Base-by-base conservation (phyloP, 1,140 invertebrate species). In the Sycobia sp. region DNA sequence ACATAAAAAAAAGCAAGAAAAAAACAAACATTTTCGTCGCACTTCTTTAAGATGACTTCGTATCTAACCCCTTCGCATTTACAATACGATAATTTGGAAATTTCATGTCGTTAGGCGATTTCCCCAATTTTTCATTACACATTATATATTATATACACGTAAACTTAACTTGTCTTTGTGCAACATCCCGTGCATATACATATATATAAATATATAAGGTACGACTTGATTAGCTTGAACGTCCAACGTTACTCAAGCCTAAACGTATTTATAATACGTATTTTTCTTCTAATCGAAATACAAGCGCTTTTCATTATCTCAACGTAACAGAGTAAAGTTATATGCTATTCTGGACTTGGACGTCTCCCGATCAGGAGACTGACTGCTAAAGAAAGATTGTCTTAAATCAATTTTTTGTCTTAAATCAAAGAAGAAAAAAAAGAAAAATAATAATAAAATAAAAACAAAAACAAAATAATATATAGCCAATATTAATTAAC, bases 191-290 rank as follows among this genome's bases (percentile, higher is more conserved):
- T n/a, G 11, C 29, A 50, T 60, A 3, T 29, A 50, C 4, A 22
- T 20, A 27, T 34, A 36, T 25, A 27, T 20, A 2, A n/a, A n/a
- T n/a, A n/a, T n/a, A n/a, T n/a, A n/a, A n/a, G n/a, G n/a, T n/a
- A n/a, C n/a, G n/a, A n/a, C 34, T 29, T 51, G 27, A 23, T 14
- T 44, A 22, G 16, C 29, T 54, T 8, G 16, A 54, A 62, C 20
- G 29, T 54, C 20, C 41, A 54, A 55, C 49, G 23, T 62, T 47
- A 62, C 41, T 25, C 38, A 62, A 55, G 32, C 32, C 16, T 54
- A 54, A 49, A 49, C 51, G 51, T 55, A 62, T 62, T 62, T 62
- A 55, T 34, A 62, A 62, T 62, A 62, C 59, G 41, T 32, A 4
- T 32, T 32, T 32, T 32, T 32, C 29, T 11, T 32, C 11, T 32